Percentiles rank a stretch among this genome's conserved stretches.
Evolutionary conservation across 2,888 invertebrate species (phyloP).

Genomic region (Noctua pronuba): DNA sequence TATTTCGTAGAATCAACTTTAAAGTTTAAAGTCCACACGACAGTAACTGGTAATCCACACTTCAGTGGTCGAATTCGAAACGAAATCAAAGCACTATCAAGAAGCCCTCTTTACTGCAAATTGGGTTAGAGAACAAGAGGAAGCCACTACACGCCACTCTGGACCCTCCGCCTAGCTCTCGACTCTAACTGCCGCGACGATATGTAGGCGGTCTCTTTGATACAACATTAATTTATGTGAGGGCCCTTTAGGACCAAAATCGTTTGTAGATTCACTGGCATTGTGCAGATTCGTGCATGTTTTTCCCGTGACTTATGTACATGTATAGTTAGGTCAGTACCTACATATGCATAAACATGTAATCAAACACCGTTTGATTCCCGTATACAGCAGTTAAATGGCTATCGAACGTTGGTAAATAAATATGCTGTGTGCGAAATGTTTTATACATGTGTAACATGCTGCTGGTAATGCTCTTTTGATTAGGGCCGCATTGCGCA

Average conservation of each 20-base stretch:
- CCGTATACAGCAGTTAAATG: conserved; percentile 43
- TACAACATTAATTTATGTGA: conserved; percentile 69
- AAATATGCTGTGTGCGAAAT: conserved; percentile 47
- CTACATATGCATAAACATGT: conserved; percentile 13
- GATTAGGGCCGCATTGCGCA: conserved; percentile 61
- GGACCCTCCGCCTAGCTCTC: conserved; percentile 64
- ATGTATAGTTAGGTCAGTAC: background rate
- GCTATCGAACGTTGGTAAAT: conserved; percentile 46
- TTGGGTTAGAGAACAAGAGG: conserved; percentile 79
- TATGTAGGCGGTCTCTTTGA: conserved; percentile 64
- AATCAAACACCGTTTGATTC: conserved; percentile 47
- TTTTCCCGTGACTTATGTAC: conserved; percentile 5
- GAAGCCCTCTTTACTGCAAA: conserved; percentile 76
- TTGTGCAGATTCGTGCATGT: conserved; percentile 26
- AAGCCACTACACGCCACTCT: conserved; percentile 71
- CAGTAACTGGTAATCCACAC: conserved; percentile 35
- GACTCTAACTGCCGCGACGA: conserved; percentile 63
- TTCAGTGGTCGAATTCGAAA: conserved; percentile 66
- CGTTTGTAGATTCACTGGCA: conserved; percentile 45
- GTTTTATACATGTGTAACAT: conserved; percentile 47
- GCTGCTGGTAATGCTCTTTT: conserved; percentile 48
- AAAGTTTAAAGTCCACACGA: conserved; percentile 21
- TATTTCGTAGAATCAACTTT: conserved; percentile 32
- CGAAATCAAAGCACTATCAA: conserved; percentile 79
- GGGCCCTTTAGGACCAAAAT: conserved; percentile 42